Conservation (phyloP, 37 sponge, comb jelly and placozoan species). For the Corticium candelabrum region DNA sequence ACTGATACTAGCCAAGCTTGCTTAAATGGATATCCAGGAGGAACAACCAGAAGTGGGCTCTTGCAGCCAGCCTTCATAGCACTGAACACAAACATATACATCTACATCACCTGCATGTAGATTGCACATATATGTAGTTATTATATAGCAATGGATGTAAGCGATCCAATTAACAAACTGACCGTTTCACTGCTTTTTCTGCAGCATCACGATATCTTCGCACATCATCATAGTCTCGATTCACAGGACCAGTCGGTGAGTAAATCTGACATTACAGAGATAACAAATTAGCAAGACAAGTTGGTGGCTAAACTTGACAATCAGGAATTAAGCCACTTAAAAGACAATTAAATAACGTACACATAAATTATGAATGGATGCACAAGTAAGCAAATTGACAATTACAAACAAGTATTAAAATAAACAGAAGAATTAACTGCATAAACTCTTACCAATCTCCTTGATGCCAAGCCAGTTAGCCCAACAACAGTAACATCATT, state of each 20-base stretch:
- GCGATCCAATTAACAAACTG: background rate
- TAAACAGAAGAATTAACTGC: too few species aligned
- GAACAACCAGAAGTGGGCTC: constrained; percentile 25
- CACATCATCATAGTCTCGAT: constrained; percentile 42
- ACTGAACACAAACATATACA: background rate
- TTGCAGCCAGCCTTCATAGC: constrained; percentile 32
- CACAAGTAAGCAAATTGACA: too few species aligned
- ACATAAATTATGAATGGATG: too few species aligned
- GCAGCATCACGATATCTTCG: constrained; percentile 33
- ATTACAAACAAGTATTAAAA: too few species aligned
- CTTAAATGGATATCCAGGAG: constrained; percentile 9
- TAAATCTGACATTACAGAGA: constrained; percentile 17
- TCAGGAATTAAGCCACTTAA: too few species aligned
- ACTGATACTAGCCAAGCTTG: constrained; percentile 15
- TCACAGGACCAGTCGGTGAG: constrained; percentile 42
- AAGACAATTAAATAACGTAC: too few species aligned
- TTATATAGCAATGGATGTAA: background rate
- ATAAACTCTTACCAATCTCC: background rate
- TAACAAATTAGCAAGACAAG: too few species aligned
- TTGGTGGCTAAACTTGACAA: too few species aligned
- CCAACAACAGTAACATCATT: background rate
- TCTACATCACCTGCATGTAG: background rate
- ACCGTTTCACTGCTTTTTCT: constrained; percentile 13
- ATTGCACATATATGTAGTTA: background rate
- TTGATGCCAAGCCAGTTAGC: background rate